Percentiles rank a stretch among this genome's conserved stretches.
Conservation (phyloP, 2,797 vertebrate species). For the Gadopsis bispinosus region DNA sequence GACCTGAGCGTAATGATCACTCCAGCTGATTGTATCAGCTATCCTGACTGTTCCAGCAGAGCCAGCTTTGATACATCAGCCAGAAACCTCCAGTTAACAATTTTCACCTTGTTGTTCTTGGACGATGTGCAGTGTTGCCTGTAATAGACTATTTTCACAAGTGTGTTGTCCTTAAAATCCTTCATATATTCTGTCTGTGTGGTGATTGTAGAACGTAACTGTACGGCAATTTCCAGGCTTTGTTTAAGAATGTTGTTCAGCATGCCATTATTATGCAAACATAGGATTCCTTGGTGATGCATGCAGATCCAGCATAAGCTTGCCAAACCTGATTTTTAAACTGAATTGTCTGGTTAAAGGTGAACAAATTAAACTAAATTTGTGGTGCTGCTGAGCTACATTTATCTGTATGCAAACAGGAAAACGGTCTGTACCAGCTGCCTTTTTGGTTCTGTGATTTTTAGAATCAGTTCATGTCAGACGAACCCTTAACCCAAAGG, state of each 20-base stretch:
- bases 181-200: background rate
- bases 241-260: background rate
- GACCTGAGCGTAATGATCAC: constrained; percentile 75
- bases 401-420: background rate
- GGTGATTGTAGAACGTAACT: background rate
- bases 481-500: background rate
- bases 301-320: background rate
- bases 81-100: constrained; percentile 29
- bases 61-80: constrained; percentile 36
- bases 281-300: background rate
- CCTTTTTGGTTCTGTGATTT: background rate
- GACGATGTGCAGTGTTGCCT: background rate
- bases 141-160: background rate
- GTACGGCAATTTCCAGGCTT: background rate
- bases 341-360: background rate
- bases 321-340: background rate
- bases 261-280: background rate
- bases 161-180: background rate
- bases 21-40: constrained; percentile 80
- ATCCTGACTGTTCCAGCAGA: constrained; percentile 53
- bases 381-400: too few relatives aligned
- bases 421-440: background rate
- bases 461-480: background rate
- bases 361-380: background rate
- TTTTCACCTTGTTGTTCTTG: constrained; percentile 27